Conservation (phyloP, 2,888 invertebrate species). For the Podabrus alpinus region DNA sequence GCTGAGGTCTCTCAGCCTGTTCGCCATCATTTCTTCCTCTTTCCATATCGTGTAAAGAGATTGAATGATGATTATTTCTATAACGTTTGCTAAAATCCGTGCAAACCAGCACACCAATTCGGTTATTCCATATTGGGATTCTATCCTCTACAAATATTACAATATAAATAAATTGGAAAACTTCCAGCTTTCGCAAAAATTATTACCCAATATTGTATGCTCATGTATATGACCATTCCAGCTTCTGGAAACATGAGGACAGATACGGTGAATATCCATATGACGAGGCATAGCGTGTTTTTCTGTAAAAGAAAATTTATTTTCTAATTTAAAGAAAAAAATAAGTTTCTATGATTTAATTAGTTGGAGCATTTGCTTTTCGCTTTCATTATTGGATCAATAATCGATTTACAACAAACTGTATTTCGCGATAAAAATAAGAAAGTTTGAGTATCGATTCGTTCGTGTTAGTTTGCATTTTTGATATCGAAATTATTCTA, state of each 20-base stretch:
- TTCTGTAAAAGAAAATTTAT: slow-evolving; percentile 51
- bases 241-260: slow-evolving; percentile 60
- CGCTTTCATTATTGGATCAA: background rate
- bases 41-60: slow-evolving; percentile 60
- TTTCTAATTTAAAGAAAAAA: background rate
- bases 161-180: slow-evolving; percentile 13
- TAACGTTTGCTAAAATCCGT: slow-evolving; percentile 54
- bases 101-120: slow-evolving; percentile 59
- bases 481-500: background rate
- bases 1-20: slow-evolving; percentile 56
- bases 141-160: slow-evolving; percentile 53
- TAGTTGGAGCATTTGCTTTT: background rate
- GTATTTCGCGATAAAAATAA: background rate
- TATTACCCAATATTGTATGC: slow-evolving; percentile 60
- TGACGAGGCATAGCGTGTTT: slow-evolving; percentile 56
- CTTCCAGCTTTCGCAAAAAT: background rate
- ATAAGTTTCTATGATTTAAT: slow-evolving; percentile 5
- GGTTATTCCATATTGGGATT: slow-evolving; percentile 56
- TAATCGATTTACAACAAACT: background rate
- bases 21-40: slow-evolving; percentile 58
- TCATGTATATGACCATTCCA: slow-evolving; percentile 61
- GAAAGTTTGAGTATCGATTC: background rate
- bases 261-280: slow-evolving; percentile 60
- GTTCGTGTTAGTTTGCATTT: background rate
- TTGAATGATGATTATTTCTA: slow-evolving; percentile 58